These are phyloP conservation scores for Streblospio benedicti DNA, from an alignment of 1,140 invertebrate genomes.

Conservation along the genomic window DNA sequence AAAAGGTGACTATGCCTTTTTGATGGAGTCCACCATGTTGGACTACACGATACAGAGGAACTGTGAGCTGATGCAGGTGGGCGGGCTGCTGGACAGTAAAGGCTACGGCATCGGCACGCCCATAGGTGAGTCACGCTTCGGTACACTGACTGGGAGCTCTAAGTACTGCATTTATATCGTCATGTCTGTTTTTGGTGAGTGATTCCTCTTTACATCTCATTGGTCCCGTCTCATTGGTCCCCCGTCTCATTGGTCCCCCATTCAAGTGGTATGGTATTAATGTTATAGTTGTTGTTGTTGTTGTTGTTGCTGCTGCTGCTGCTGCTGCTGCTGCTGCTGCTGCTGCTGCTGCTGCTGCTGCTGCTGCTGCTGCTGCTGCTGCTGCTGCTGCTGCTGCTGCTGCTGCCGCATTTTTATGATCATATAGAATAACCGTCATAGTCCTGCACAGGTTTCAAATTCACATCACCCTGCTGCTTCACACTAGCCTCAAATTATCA, in stretches of 20 bases:
- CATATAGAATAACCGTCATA: no score
- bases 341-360: conserved; percentile 22
- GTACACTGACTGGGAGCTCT: neutral
- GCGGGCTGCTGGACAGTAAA: conserved; percentile 81
- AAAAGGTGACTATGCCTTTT: conserved; percentile 85
- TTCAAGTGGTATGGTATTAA: no score
- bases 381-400: neutral
- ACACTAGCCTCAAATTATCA: no score
- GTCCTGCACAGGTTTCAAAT: no score
- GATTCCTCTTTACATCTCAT: no score
- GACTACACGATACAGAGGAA: conserved; percentile 86
- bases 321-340: neutral
- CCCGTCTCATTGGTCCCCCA: no score
- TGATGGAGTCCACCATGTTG: conserved; percentile 91
- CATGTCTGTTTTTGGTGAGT: no score
- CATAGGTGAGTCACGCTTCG: conserved; percentile 35
- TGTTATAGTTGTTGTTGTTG: no score
- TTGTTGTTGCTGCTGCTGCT: neutral
- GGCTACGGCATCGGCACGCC: conserved; percentile 56
- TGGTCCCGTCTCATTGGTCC: no score
- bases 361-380: neutral
- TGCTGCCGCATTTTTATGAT: neutral
- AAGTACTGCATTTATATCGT: neutral
- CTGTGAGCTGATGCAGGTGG: conserved; percentile 94
- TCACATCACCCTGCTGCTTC: no score